A percentile compares a stretch with the other conserved stretches of the same genome.
Evolutionary conservation across 2,888 invertebrate species (phyloP).

Genomic region (Glyphotaelius pellucidus): DNA sequence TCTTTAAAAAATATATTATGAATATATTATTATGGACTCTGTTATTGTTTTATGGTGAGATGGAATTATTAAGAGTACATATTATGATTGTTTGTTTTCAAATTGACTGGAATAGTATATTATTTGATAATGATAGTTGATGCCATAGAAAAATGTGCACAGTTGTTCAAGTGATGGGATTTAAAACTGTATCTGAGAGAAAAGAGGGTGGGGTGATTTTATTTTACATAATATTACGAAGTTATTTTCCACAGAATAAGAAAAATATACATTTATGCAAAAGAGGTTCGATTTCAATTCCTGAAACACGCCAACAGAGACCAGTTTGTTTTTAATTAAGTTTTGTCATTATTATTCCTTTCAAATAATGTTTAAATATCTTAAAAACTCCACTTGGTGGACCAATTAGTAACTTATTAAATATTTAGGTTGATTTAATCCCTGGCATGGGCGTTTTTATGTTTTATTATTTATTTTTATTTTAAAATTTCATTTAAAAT

Average conservation of each 20-base stretch:
- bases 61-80: constrained; percentile 20
- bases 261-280: too few species aligned
- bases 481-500: constrained; percentile 58
- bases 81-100: constrained; percentile 36
- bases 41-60: constrained; percentile 35
- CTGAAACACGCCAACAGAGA: constrained; percentile 24
- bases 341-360: constrained; percentile 8
- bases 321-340: constrained; percentile 28
- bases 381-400: constrained; percentile 62
- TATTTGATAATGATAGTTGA: neutral
- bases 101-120: constrained; percentile 34
- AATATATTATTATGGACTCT: constrained; percentile 55
- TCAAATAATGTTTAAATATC: constrained; percentile 33
- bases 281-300: neutral
- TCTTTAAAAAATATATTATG: constrained; percentile 31
- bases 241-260: too few species aligned
- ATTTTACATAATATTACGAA: neutral
- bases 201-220: neutral
- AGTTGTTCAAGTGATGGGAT: neutral
- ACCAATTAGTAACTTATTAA: constrained; percentile 52
- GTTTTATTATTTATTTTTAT: constrained; percentile 53
- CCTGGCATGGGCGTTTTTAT: constrained; percentile 57
- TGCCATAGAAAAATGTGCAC: neutral
- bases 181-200: neutral
- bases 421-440: constrained; percentile 59